phyloP scores from a whole-genome alignment of 1,140 invertebrate species.

The Steinernema feltiae region DNA sequence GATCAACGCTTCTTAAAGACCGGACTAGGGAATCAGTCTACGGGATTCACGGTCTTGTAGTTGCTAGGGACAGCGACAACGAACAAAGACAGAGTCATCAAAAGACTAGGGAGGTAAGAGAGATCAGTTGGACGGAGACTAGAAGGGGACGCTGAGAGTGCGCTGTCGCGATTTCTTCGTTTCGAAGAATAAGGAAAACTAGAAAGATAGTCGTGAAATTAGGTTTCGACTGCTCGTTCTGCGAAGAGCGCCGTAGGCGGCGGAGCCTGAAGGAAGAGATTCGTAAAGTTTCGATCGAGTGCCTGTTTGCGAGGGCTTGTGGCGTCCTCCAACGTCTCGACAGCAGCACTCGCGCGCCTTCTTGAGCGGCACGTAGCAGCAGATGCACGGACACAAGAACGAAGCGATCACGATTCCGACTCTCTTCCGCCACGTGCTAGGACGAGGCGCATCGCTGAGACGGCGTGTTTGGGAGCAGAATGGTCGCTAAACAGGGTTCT shows the following conservation, averaged over 20 bases:
- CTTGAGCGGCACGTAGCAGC: constrained; percentile 22
- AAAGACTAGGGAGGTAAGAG: background rate
- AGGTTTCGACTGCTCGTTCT: background rate
- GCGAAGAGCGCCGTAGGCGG: background rate
- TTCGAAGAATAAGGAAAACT: background rate
- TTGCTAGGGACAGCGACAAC: background rate
- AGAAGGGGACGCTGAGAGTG: background rate
- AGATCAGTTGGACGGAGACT: background rate
- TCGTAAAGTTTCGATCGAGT: background rate
- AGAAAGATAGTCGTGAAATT: background rate
- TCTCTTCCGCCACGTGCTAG: background rate
- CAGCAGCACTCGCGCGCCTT: background rate
- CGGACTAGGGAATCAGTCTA: background rate
- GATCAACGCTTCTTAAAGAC: background rate
- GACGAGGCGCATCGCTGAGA: background rate
- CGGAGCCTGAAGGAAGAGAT: background rate
- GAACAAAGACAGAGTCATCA: too few relatives aligned
- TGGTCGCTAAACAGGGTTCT: background rate
- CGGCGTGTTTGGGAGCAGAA: constrained; percentile 6
- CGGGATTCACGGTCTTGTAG: background rate
- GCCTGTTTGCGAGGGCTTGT: background rate
- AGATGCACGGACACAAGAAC: constrained; percentile 13
- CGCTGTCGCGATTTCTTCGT: background rate
- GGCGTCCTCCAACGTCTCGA: background rate
- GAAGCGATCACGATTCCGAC: background rate